Conservation (phyloP, 2,888 invertebrate genomes). For the Mythimna impura region DNA sequence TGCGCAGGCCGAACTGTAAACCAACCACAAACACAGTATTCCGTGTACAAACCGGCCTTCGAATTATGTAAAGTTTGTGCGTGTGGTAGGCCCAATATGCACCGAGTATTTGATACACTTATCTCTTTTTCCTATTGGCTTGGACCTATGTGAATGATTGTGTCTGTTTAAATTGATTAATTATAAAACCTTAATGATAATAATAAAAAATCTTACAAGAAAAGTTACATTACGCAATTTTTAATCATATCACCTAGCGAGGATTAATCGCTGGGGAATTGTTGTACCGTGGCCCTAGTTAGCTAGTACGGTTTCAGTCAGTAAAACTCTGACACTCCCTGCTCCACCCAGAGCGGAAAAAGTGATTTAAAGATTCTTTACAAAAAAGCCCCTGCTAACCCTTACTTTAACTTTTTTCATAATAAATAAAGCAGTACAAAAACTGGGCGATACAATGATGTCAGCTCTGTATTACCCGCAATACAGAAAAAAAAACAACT, state of each 20-base stretch:
- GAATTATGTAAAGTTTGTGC: too few relatives aligned
- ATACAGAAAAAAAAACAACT: constrained; percentile 22
- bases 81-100: neutral
- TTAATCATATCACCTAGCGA: neutral
- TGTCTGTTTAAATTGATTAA: constrained; percentile 7
- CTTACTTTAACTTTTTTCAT: too few relatives aligned
- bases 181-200: constrained; percentile 4
- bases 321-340: too few relatives aligned
- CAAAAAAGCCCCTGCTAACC: neutral
- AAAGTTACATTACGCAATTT: neutral
- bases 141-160: constrained; percentile 32
- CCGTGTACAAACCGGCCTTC: too few relatives aligned
- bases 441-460: constrained; percentile 17
- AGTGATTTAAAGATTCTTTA: too few relatives aligned
- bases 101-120: constrained; percentile 24
- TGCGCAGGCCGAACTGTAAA: too few relatives aligned
- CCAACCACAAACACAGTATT: too few relatives aligned
- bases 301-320: too few relatives aligned
- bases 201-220: neutral
- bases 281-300: too few relatives aligned
- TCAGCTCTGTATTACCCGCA: constrained; percentile 5
- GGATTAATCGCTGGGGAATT: too few relatives aligned
- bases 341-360: too few relatives aligned
- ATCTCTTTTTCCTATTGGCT: constrained; percentile 16
- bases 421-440: too few relatives aligned